Evolutionary conservation across 2,797 vertebrate genomes (phyloP).

Genomic region (Benthosema pterotum): DNA sequence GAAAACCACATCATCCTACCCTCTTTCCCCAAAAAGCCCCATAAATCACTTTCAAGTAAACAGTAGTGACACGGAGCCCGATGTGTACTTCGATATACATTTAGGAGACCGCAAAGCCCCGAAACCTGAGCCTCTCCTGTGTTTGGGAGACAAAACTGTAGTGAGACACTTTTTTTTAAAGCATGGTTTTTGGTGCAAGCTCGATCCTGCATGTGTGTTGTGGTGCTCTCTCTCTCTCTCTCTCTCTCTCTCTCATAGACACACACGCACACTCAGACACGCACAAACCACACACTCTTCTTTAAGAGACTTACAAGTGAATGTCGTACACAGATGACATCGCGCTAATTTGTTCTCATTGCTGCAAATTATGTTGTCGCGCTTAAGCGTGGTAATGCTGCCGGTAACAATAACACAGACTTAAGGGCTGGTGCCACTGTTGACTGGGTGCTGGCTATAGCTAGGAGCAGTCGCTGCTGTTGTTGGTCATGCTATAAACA

Average conservation of each 20-base stretch:
- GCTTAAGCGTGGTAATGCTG: slow-evolving; percentile 68
- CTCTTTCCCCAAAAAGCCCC: slow-evolving; percentile 67
- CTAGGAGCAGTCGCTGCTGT: slow-evolving; percentile 36
- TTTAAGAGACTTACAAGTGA: slow-evolving; percentile 36
- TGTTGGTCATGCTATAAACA: slow-evolving; percentile 58
- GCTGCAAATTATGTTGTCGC: slow-evolving; percentile 70
- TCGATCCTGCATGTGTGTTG: slow-evolving; percentile 32
- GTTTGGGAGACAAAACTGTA: slow-evolving; percentile 69
- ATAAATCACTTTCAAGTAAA: slow-evolving; percentile 87
- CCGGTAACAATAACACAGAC: slow-evolving; percentile 69
- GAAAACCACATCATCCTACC: slow-evolving; percentile 56
- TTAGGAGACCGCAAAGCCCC: slow-evolving; percentile 74
- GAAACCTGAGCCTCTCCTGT: slow-evolving; percentile 73
- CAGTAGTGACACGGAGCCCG: slow-evolving; percentile 80
- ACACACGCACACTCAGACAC: not conserved
- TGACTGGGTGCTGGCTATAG: slow-evolving; percentile 20
- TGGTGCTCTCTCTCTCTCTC: slow-evolving; percentile 9
- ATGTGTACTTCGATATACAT: slow-evolving; percentile 83
- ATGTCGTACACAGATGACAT: slow-evolving; percentile 59
- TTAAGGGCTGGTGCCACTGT: slow-evolving; percentile 42
- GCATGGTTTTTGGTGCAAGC: slow-evolving; percentile 54
- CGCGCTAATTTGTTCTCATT: slow-evolving; percentile 67
- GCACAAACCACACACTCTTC: not conserved
- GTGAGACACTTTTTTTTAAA: slow-evolving; percentile 28
- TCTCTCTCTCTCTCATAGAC: not conserved